A percentile compares a stretch with the other conserved stretches of the same genome.
These are phyloP conservation scores for Pammene aurita DNA, from an alignment of 2,888 invertebrate genomes.

Conservation along the genomic window DNA sequence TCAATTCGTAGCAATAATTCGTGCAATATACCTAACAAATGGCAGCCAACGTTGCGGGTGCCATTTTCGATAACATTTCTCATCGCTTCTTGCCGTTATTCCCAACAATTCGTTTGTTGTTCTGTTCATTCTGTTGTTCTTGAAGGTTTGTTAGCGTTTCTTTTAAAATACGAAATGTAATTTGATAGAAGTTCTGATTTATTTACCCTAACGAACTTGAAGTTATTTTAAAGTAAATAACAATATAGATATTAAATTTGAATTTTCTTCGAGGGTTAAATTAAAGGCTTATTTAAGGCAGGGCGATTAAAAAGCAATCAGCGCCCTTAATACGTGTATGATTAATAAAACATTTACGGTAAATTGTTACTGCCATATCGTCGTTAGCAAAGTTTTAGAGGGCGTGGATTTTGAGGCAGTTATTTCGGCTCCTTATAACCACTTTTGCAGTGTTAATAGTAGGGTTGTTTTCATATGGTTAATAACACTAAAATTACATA, in stretches of 20 bases:
- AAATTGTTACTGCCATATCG: not conserved
- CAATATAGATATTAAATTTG: not conserved
- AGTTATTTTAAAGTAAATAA: not conserved
- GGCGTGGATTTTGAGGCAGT: not conserved
- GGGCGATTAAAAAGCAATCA: conserved; percentile 3
- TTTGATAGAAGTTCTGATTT: conserved; percentile 18
- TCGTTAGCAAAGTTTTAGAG: not conserved
- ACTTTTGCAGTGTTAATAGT: too few relatives aligned
- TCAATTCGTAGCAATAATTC: conserved; percentile 36
- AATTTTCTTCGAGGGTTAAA: not conserved
- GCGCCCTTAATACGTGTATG: not conserved
- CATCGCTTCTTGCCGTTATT: conserved; percentile 35
- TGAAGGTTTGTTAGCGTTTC: conserved; percentile 37
- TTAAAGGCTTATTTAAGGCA: not conserved
- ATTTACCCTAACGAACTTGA: conserved; percentile 12
- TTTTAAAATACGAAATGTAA: conserved; percentile 32
- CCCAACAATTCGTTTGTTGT: conserved; percentile 33
- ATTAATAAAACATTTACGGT: not conserved
- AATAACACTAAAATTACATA: too few relatives aligned
- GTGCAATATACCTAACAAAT: conserved; percentile 38
- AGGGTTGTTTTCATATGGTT: too few relatives aligned
- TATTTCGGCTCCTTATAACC: too few relatives aligned
- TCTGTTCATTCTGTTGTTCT: conserved; percentile 36
- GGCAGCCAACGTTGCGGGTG: conserved; percentile 34
- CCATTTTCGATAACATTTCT: conserved; percentile 40